These are phyloP conservation scores for Sinella curviseta DNA, from an alignment of 1,140 invertebrate genomes.

Conservation along the genomic window DNA sequence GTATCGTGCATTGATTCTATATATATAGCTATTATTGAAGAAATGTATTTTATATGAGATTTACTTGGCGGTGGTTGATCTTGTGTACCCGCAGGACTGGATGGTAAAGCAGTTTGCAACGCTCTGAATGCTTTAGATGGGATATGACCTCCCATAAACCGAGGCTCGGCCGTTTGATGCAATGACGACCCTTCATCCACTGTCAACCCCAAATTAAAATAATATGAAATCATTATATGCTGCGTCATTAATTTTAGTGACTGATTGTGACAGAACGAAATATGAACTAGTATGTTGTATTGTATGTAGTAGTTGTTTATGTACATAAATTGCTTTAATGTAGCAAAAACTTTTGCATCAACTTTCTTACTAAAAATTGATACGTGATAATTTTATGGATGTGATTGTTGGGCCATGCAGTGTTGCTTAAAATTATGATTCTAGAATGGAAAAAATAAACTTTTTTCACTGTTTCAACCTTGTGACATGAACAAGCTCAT, in stretches of 20 bases:
- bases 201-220: constrained; percentile 47
- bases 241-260: no score
- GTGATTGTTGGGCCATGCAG: no score
- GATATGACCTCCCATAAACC: constrained; percentile 67
- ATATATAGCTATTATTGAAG: not conserved
- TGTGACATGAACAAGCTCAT: constrained; percentile 67
- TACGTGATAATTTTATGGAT: no score
- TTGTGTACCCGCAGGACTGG: constrained; percentile 55
- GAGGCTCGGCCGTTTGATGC: constrained; percentile 64
- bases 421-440: no score
- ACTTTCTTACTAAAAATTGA: no score
- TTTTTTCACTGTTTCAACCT: constrained; percentile 55
- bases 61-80: constrained; percentile 23
- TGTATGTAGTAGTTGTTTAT: no score
- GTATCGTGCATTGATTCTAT: not conserved
- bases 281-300: no score
- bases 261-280: not conserved
- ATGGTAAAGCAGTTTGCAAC: constrained; percentile 62
- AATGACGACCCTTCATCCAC: constrained; percentile 61
- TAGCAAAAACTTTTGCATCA: no score
- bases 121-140: constrained; percentile 70
- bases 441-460: no score
- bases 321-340: no score
- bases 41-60: not conserved
- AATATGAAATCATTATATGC: not conserved